Evolutionary conservation across 2,113 vertebrate species (phyloP), one percentile per base, ranked within the genome.

Genomic region (Gallinago jamesoni): DNA sequence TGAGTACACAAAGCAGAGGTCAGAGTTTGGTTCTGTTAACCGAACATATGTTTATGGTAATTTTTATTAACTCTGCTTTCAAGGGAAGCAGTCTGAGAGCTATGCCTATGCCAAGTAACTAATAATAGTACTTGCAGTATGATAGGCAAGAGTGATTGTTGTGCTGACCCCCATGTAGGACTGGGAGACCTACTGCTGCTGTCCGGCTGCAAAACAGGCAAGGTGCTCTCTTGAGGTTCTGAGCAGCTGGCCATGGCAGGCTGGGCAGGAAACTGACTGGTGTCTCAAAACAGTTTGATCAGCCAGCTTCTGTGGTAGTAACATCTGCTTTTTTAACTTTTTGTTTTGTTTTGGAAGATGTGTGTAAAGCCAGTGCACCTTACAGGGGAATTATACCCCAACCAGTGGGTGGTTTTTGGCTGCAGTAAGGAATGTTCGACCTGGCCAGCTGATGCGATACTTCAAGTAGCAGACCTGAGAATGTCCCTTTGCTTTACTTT

Each of bases 31-130:
- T 87, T 45, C 45, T 1, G 9, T 84, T 79, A 91, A 76, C 70
- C 39, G 66, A 87, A 75, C 53, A 4, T 55, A 39, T 75, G 77
- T 80, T 95, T 76, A 56, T 53, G 37, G 68, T 80, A 59, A 72
- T 89, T 92, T 87, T 78, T 89, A 82, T 87, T 91, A 89, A 80
- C 57, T 55, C 75, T 30, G n/a, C 53, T 89, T 95, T 81, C 59
- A 60, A 67, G 79, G 31, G 74, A 90, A 84, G 79, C 5, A 4
- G 2, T 28, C 57, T 0, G 2, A 89, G 50, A 11, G 73, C 67
- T 72, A 12, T 75, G 77, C 80, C 78, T 72, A 12, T 75, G 77
- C 80, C 78, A 48, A 76, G 33, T 72, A 84, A 68, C 43, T 67
- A 31, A 10, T 12, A n/a, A 30, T 14, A 33, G 11, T 35, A 3